Base-by-base conservation (phyloP, 2,113 vertebrate genomes). In the Actenoides hombroni region DNA sequence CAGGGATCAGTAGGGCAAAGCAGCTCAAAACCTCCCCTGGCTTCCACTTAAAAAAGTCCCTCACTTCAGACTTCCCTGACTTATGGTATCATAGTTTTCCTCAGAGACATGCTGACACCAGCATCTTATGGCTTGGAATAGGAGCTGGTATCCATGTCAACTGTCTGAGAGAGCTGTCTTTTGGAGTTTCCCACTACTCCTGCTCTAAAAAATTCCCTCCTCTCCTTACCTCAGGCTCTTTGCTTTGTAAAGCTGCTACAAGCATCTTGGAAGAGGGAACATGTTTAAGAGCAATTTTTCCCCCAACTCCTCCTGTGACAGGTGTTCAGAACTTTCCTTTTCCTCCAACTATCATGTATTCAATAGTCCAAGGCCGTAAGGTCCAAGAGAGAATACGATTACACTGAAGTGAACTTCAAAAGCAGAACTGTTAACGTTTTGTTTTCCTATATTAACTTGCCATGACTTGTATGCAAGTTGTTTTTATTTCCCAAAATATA, bases 1-100 rank as follows among this genome's bases (percentile, higher is more conserved):
- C 86, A 86, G 44, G 48, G 78, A 95, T 91, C 81, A 85, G 44
- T 4, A 91, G 78, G 88, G 86, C 48, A 86, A 93, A 90, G 69
- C 33, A 82, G 37, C 57, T 87, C 6, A 0, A 79, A 94, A 77
- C 18, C 18, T 83, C 17, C 28, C 19, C 23, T 28, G 31, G 40
- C 35, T 35, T 86, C 56, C 26, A 25, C 17, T 26, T 67, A 71
- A 70, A 88, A 88, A 83, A 8, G 18, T 76, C 10, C 40, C 69
- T 74, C 68, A 42, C 24, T 71, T 74, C 1, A 3, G 31, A 24
- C 25, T 77, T 40, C 37, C 17, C 28, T 54, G 48, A 18, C 33
- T 56, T 21, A 25, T 3, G 2, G 10, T 28, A 33, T 23, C 8
- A 13, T 6, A 18, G 40, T 39, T 65, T 75, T 88, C 69, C 76